Base-by-base conservation (phyloP, 2,888 invertebrate species). In the Pteria penguin region DNA sequence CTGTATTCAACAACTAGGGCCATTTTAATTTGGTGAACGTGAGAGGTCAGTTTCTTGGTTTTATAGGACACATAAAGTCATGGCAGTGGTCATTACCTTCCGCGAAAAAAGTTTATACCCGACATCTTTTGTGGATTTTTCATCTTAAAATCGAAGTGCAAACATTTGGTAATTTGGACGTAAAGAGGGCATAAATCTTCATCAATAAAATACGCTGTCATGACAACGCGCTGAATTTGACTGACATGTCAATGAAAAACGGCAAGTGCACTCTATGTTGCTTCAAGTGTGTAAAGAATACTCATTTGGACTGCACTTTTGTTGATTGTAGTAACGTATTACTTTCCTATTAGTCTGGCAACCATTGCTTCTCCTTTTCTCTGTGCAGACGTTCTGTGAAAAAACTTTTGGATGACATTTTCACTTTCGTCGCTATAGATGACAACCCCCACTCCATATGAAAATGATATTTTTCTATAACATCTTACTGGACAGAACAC, bases 121-220 rank as follows among this genome's bases (percentile, higher is more conserved):
- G 14, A 24, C 60, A 5, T n/a, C 60, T 11, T 5, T 11, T 60
- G 5, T 24, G 27, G 18, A 60, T 5, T 18, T 11, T 22, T 26
- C 22, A 60, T 26, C 22, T n/a, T 3, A 60, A 60, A 60, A 60
- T 60, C 22, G 26, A 60, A 60, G 18, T 24, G 60, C 26, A 60
- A 60, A 60, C 60, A 60, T 60, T 60, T 18, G 8, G 60, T 60
- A 60, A 60, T 26, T 60, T 60, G 60, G 26, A n/a, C 60, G 27
- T 60, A 60, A 60, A 60, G 14, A 5, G 5, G 60, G 14, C 22
- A 60, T 60, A 60, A 60, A 60, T 60, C 60, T 5, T 26, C 22
- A 14, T 24, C 60, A 60, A 5, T 24, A 24, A 60, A 60, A 60
- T 60, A 4, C 26, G 27, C 27, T 60, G 22, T 27, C 18, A 26